A percentile compares a stretch with the other conserved stretches of the same genome.
phyloP scores from a whole-genome alignment of 2,888 invertebrate genomes.

The Yponomeuta plumbellus region DNA sequence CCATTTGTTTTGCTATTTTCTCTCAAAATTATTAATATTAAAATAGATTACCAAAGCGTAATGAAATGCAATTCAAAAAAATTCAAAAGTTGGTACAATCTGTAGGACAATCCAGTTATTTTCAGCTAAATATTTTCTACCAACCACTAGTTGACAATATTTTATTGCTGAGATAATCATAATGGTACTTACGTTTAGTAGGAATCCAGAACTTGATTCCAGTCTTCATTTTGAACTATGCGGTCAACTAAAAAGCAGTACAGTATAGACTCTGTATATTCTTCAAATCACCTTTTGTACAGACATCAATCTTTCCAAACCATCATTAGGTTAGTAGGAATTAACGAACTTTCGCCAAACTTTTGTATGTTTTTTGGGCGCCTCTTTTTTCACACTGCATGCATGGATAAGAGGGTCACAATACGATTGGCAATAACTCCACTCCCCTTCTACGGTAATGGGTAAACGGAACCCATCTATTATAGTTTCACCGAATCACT shows the following conservation, averaged over 20 bases:
- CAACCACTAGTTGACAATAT: no score
- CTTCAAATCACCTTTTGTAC: neutral
- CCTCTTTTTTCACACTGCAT: neutral
- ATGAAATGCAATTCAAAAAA: no score
- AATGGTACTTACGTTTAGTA: conserved; percentile 41
- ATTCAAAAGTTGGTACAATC: no score
- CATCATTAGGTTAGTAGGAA: neutral
- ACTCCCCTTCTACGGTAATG: neutral
- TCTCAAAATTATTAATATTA: no score
- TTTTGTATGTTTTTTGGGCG: neutral
- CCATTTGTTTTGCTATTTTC: no score
- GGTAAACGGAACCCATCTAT: neutral
- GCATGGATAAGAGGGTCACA: neutral
- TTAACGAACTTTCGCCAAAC: neutral
- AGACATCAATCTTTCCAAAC: conserved; percentile 1
- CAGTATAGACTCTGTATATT: neutral
- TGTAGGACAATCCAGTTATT: no score
- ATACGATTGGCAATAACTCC: neutral
- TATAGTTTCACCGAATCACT: neutral
- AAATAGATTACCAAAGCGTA: no score
- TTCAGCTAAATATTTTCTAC: no score
- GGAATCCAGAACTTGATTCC: conserved; percentile 40
- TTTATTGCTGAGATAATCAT: neutral
- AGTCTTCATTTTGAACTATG: neutral
- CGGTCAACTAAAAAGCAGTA: neutral